Conservation (phyloP, 2,113 vertebrate species). For the Lamprologus sp. region DNA sequence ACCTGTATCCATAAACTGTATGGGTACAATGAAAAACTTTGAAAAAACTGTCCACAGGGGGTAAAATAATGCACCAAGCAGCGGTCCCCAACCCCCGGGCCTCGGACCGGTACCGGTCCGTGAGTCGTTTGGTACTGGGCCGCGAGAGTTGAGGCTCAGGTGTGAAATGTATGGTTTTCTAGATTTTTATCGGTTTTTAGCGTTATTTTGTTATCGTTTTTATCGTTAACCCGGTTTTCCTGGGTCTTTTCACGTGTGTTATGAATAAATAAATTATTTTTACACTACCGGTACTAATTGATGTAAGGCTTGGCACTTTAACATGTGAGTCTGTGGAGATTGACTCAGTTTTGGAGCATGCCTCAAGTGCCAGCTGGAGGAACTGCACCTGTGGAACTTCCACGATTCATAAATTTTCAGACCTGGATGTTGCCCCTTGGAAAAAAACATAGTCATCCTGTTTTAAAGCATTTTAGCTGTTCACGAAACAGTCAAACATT, state of each 20-base stretch:
- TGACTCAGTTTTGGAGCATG: background rate
- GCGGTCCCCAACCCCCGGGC: too few relatives aligned
- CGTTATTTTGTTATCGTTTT: too few relatives aligned
- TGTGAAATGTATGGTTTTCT: too few relatives aligned
- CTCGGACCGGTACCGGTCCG: too few relatives aligned
- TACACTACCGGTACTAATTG: too few relatives aligned
- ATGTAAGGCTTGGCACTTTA: background rate
- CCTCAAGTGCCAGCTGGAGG: background rate
- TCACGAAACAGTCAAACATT: background rate
- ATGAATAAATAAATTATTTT: too few relatives aligned
- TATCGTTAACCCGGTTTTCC: too few relatives aligned
- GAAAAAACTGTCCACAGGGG: background rate
- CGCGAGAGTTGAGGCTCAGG: too few relatives aligned
- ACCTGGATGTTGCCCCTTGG: background rate
- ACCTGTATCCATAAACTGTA: background rate
- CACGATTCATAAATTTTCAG: background rate
- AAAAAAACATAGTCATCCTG: background rate
- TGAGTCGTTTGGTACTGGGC: too few relatives aligned
- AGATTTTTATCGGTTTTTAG: too few relatives aligned
- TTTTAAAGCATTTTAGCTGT: background rate
- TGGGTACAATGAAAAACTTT: background rate
- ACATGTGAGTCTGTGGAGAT: background rate
- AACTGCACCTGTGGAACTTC: background rate
- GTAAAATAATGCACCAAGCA: background rate
- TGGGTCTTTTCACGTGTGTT: too few relatives aligned